Evolutionary conservation across 2,888 invertebrate genomes (phyloP), one percentile per base, ranked within the genome.

Genomic region (Drosophila heteroneura): DNA sequence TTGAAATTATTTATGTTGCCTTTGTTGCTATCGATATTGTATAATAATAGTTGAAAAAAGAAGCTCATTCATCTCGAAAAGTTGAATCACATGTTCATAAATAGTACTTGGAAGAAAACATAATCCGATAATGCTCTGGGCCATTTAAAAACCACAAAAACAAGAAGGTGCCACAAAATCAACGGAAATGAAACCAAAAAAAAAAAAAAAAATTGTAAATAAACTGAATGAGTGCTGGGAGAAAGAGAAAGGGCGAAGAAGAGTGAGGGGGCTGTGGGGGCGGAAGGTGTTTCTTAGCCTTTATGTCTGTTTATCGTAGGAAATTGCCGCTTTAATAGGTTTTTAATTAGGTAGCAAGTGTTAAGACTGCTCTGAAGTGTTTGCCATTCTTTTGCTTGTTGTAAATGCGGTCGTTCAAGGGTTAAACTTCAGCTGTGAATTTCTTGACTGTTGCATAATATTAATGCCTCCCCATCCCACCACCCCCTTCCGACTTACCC

Each of bases 381-480:
- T 53, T 35, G 52, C 22, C 67, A 58, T 44, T 33, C 16, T 59
- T 51, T 39, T 28, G 52, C 26, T 14, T 28, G 14, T 32, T 33
- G 16, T 16, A 33, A 30, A 57, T 73, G n/a, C 28, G 32, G 35
- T n/a, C 53, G 52, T 68, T 47, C 7, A 28, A 19, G 49, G 5
- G 49, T 28, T 51, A 19, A 28, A 16, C 5, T 28, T 9, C 28
- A 52, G 57, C 57, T 66, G 58, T 54, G 66, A 22, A 32, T 58
- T 77, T 5, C 10, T 19, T 7, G n/a, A 22, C 3, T 53, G 51
- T 90, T 90, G 87, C 90, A 85, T 90, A 85, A 85, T 75, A 62
- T 10, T 7, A 35, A 14, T 10, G 69, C 14, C 7, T 9, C 22
- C 41, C 5, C 26, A n/a, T 10, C 3, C 16, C n/a, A 5, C 2